Conservation (phyloP, 1,140 invertebrate genomes). For the Cecropterus lyciades region DNA sequence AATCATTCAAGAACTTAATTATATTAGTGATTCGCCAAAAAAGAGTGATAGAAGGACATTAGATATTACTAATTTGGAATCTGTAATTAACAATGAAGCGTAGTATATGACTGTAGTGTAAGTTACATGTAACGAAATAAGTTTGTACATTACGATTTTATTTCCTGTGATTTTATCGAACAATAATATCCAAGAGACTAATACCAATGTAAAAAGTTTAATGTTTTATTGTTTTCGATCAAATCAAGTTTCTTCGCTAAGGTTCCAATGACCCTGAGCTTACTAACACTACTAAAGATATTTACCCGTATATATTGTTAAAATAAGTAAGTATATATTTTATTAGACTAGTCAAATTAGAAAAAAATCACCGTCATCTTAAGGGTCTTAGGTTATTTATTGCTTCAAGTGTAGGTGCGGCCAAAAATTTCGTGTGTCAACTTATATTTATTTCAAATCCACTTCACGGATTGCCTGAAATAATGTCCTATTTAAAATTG, state of each 20-base stretch:
- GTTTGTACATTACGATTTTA: constrained; percentile 68
- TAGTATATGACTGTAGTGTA: constrained; percentile 48
- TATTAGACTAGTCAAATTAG: constrained; percentile 81
- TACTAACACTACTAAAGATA: constrained; percentile 54
- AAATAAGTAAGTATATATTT: constrained; percentile 54
- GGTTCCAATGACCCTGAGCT: constrained; percentile 44
- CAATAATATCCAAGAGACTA: constrained; percentile 42
- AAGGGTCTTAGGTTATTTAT: constrained; percentile 74
- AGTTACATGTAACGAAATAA: constrained; percentile 46
- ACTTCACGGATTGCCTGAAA: constrained; percentile 40
- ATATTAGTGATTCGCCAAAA: constrained; percentile 76
- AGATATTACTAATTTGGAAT: constrained; percentile 61
- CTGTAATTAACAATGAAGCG: constrained; percentile 67
- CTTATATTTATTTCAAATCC: constrained; percentile 37
- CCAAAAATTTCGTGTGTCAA: constrained; percentile 44
- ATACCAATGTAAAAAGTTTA: constrained; percentile 47
- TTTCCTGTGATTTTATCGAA: constrained; percentile 67
- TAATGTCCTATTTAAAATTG: constrained; percentile 62
- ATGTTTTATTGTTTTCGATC: constrained; percentile 29
- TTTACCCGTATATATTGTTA: constrained; percentile 46
- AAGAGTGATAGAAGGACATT: constrained; percentile 75
- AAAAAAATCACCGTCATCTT: constrained; percentile 58
- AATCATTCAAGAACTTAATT: constrained; percentile 66
- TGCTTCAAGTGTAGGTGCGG: constrained; percentile 57
- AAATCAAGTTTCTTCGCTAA: constrained; percentile 39